Conservation (phyloP, 2,113 vertebrate genomes). For the Saguinus midas region DNA sequence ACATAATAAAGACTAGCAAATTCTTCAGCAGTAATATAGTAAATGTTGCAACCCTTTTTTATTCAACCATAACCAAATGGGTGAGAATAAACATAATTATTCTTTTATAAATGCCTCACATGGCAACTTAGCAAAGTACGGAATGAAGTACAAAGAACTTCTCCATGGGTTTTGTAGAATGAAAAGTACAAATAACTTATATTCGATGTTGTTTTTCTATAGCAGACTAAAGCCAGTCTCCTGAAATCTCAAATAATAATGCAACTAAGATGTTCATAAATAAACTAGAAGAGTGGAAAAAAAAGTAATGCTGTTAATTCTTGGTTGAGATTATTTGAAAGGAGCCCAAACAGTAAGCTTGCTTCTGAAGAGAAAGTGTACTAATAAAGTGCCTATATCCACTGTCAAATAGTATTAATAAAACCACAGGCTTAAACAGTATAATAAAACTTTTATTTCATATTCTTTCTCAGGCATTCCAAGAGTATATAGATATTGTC, state of each 20-base stretch:
- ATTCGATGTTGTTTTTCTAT: slow-evolving; percentile 34
- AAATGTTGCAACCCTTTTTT: slow-evolving; percentile 46
- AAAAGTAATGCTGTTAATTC: slow-evolving; percentile 29
- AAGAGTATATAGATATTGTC: background rate
- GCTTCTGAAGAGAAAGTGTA: slow-evolving; percentile 42
- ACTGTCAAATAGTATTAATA: slow-evolving; percentile 22
- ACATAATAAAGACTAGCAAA: slow-evolving; percentile 21
- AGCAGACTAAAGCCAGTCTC: background rate
- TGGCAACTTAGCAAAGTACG: background rate
- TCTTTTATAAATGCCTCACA: slow-evolving; percentile 19
- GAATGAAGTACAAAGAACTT: background rate
- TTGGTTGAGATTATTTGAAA: slow-evolving; percentile 24
- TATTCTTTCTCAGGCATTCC: slow-evolving; percentile 12
- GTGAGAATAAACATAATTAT: slow-evolving; percentile 44
- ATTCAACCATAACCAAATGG: slow-evolving; percentile 34
- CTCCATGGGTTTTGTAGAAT: background rate
- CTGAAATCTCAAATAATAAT: slow-evolving; percentile 18
- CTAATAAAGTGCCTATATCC: background rate
- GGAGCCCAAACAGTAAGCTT: background rate
- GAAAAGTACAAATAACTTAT: background rate
- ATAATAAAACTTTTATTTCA: slow-evolving; percentile 15
- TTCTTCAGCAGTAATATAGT: background rate
- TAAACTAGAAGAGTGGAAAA: slow-evolving; percentile 9
- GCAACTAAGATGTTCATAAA: background rate
- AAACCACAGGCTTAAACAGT: background rate